A percentile compares a stretch with the other conserved stretches of the same genome.
phyloP scores from a whole-genome alignment of 2,113 vertebrate genomes.

The Alligator mississippiensis region DNA sequence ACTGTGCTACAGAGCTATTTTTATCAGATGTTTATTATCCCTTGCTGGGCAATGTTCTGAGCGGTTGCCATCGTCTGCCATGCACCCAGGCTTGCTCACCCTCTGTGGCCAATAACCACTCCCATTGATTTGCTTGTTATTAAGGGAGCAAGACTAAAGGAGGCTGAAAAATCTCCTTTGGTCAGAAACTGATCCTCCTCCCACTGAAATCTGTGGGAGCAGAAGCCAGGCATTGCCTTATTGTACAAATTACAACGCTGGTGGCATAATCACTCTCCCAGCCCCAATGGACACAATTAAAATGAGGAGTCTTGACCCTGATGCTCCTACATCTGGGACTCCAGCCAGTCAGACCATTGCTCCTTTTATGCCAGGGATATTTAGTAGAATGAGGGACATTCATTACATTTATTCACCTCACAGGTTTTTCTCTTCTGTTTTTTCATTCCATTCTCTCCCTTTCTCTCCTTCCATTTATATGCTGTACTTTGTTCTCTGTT shows the following conservation, averaged over 20 bases:
- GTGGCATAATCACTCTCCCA: rapidly evolving
- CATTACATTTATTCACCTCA: background rate
- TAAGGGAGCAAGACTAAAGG: background rate
- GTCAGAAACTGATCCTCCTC: background rate
- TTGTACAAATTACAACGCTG: background rate
- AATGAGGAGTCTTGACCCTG: background rate
- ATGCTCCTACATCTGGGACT: background rate
- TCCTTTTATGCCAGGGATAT: background rate
- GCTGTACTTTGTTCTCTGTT: rapidly evolving
- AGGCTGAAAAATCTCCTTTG: rapidly evolving
- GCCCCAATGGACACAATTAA: background rate
- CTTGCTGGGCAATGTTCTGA: background rate
- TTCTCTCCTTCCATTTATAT: background rate
- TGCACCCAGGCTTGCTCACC: background rate
- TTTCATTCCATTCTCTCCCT: background rate
- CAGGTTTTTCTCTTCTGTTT: background rate
- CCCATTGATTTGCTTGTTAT: background rate
- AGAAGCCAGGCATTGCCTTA: background rate
- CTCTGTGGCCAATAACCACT: background rate
- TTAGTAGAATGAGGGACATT: background rate
- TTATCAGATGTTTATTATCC: background rate
- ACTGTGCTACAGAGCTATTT: background rate
- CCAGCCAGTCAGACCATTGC: background rate
- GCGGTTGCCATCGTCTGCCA: background rate
- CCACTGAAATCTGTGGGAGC: background rate